These are phyloP conservation scores for Acanthosepion lycidas DNA, from an alignment of 2,888 invertebrate species.

Conservation along the genomic window DNA sequence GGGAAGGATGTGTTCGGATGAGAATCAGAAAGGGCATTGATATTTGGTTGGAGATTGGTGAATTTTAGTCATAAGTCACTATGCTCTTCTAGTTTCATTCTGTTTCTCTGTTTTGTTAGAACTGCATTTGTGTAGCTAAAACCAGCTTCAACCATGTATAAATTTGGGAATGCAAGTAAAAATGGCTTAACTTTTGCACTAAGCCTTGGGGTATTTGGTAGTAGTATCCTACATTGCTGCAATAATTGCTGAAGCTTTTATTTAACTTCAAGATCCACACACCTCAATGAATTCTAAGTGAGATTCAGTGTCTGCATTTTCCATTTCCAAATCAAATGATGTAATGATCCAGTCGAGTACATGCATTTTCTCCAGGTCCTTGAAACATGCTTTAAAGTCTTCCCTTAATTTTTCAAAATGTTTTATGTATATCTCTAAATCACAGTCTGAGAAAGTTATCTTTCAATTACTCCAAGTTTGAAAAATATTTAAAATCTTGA, in stretches of 20 bases:
- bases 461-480: neutral
- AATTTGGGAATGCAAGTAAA: too few species aligned
- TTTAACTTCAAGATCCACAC: too few species aligned
- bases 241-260: too few species aligned
- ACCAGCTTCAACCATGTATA: too few species aligned
- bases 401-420: neutral
- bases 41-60: too few species aligned
- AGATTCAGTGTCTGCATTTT: neutral
- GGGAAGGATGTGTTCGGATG: too few species aligned
- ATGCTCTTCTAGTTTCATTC: neutral
- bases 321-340: neutral
- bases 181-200: neutral
- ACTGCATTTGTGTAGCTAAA: neutral
- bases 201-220: neutral
- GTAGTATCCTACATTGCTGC: neutral
- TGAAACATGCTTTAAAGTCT: neutral
- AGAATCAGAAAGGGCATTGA: too few species aligned
- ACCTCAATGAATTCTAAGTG: too few species aligned
- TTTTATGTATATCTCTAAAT: neutral
- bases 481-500: neutral
- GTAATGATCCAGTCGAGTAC: neutral
- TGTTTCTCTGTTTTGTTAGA: neutral
- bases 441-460: neutral
- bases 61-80: too few species aligned
- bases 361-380: conserved; percentile 23